phyloP scores from a whole-genome alignment of 2,797 vertebrate genomes.

The Galaxias olidus region DNA sequence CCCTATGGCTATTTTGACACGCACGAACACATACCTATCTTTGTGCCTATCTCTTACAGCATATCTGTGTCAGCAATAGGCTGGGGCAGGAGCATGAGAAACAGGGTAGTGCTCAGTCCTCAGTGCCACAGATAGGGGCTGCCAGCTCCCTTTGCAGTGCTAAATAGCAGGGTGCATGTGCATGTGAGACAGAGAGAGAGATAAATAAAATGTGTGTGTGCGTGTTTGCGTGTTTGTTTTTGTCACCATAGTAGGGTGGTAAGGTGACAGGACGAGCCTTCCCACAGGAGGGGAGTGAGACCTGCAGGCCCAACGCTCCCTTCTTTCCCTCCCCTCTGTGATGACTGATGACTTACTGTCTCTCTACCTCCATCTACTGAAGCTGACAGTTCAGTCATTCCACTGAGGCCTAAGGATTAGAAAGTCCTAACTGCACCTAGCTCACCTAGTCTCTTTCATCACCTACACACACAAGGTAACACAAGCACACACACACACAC shows the following conservation, averaged over 20 bases:
- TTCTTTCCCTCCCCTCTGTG: slow-evolving; percentile 41
- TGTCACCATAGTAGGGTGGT: slow-evolving; percentile 50
- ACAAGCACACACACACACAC: no score
- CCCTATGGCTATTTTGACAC: slow-evolving; percentile 45
- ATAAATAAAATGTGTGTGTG: slow-evolving; percentile 25
- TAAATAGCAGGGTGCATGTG: slow-evolving; percentile 43
- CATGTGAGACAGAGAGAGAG: slow-evolving; percentile 34
- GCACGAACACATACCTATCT: slow-evolving; percentile 60
- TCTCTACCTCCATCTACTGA: slow-evolving; percentile 51
- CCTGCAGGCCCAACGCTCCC: slow-evolving; percentile 43
- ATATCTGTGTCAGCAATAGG: slow-evolving; percentile 70
- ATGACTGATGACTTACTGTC: slow-evolving; percentile 50
- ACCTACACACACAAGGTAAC: no score
- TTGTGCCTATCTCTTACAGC: slow-evolving; percentile 63
- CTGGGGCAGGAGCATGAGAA: slow-evolving; percentile 67
- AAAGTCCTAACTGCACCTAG: slow-evolving; percentile 20
- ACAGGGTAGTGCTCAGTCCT: slow-evolving; percentile 62
- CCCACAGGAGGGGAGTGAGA: slow-evolving; percentile 57
- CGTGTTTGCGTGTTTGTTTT: slow-evolving; percentile 46
- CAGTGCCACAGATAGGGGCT: slow-evolving; percentile 66
- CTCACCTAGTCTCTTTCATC: no score
- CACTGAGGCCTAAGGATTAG: slow-evolving; percentile 48
- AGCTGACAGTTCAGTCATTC: slow-evolving; percentile 30
- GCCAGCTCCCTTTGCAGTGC: slow-evolving; percentile 34
- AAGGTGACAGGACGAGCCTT: slow-evolving; percentile 64